phyloP scores from a whole-genome alignment of 2,797 vertebrate species.

The Thamnophis elegans region DNA sequence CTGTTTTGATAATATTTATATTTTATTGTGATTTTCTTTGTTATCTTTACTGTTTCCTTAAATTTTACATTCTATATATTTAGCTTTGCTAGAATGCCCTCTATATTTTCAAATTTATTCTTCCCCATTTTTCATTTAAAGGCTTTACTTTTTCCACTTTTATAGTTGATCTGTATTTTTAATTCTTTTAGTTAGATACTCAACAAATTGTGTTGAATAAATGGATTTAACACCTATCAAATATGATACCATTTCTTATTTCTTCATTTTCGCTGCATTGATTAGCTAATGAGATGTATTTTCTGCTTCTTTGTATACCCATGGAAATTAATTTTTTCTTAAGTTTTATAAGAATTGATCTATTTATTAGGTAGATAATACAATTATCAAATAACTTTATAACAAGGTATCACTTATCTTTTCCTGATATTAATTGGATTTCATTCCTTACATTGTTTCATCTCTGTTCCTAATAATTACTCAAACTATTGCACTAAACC shows the following conservation, averaged over 20 bases:
- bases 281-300: not conserved
- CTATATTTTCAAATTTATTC: not conserved
- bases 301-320: not conserved
- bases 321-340: not conserved
- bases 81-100: not conserved
- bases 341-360: not conserved
- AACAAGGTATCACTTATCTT: not conserved
- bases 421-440: not conserved
- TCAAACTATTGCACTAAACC: not conserved
- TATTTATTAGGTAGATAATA: not conserved
- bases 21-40: not conserved
- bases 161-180: not conserved
- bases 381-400: not conserved
- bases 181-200: not conserved
- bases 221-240: not conserved
- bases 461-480: not conserved
- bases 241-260: not conserved
- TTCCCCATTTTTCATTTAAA: not conserved
- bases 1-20: not conserved
- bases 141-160: not conserved
- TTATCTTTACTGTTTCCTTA: not conserved
- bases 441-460: not conserved
- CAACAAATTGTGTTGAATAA: not conserved
- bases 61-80: not conserved
- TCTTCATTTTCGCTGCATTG: not conserved